Base-by-base conservation (phyloP, 2,888 invertebrate species). In the Xylophagus ater region DNA sequence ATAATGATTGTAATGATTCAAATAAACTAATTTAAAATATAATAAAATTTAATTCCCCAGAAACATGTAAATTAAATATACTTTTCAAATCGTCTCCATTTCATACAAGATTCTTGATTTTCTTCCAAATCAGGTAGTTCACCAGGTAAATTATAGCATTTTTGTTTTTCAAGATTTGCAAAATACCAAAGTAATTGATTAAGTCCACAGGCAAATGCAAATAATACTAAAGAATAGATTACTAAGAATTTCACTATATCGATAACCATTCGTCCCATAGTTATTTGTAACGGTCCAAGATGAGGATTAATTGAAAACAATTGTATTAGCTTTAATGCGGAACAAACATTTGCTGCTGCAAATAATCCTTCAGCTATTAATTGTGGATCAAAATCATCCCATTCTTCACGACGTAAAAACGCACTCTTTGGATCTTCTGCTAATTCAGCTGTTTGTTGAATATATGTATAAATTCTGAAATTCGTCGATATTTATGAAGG, bases 131-230 rank as follows among this genome's bases (percentile, higher is more conserved):
- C 81, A 0, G 87, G 78, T 29, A 74, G 62, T 7, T 77, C 81
- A 15, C 74, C 78, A 1, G 79, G 76, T 24, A 80, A 60, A 6
- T 73, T 42, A 42, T 63, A 87, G 58, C 88, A 88, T 57, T 84
- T 86, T 37, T 74, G 68, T 54, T 79, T 78, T 61, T 88, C 88
- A 60, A 89, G 63, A 47, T 87, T 84, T 20, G 88, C 87, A 59
- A 87, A 90, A 59, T 90, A 90, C 94, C 96, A 96, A 37, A 96
- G 74, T 35, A 88, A 64, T 65, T 97, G 96, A 68, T 96, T 84
- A 42, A 86, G 64, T 51, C 92, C 92, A 55, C 90, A 92, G 41
- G 90, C 89, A 56, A 92, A 93, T 4, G 92, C 86, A 62, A 93
- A 90, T 17, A 92, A 71, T 9, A 88, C 87, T 52, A 88, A 67